These are phyloP conservation scores for Petaurus breviceps DNA, from an alignment of 2,113 vertebrate genomes.

Conservation along the genomic window DNA sequence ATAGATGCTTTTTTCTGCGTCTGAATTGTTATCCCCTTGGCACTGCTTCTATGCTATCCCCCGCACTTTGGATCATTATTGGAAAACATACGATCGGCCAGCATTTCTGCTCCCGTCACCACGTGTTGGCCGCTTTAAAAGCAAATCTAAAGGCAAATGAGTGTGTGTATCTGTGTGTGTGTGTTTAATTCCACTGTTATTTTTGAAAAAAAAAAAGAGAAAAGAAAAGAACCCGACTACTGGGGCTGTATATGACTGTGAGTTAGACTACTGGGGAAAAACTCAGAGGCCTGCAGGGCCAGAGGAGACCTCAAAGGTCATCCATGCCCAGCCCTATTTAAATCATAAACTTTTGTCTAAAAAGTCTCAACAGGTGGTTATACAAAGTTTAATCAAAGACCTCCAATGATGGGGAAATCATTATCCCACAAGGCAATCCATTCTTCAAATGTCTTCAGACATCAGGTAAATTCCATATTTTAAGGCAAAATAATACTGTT, in stretches of 20 bases:
- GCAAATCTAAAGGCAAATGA: not conserved
- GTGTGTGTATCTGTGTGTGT: not conserved
- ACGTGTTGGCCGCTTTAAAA: not conserved
- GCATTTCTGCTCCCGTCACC: not conserved
- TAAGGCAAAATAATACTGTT: not conserved
- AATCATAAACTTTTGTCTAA: not conserved
- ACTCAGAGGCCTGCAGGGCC: not conserved
- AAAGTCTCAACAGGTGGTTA: not conserved
- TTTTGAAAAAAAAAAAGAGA: not conserved
- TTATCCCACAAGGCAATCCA: not conserved
- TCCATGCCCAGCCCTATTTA: not conserved
- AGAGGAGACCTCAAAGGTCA: not conserved
- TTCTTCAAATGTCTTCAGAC: not conserved
- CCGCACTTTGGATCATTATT: not conserved
- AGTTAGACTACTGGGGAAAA: not conserved
- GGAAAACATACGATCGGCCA: not conserved
- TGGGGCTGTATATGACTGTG: not conserved
- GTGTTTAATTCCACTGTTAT: not conserved
- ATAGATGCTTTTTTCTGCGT: slow-evolving; percentile 51
- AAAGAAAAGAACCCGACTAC: not conserved
- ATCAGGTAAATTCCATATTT: slow-evolving; percentile 32
- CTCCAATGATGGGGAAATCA: not conserved
- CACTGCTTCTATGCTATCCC: not conserved
- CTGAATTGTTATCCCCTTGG: slow-evolving; percentile 38
- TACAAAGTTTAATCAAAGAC: not conserved